These are phyloP conservation scores for Microtus agrestis DNA, from an alignment of 2,797 vertebrate genomes.

Conservation along the genomic window DNA sequence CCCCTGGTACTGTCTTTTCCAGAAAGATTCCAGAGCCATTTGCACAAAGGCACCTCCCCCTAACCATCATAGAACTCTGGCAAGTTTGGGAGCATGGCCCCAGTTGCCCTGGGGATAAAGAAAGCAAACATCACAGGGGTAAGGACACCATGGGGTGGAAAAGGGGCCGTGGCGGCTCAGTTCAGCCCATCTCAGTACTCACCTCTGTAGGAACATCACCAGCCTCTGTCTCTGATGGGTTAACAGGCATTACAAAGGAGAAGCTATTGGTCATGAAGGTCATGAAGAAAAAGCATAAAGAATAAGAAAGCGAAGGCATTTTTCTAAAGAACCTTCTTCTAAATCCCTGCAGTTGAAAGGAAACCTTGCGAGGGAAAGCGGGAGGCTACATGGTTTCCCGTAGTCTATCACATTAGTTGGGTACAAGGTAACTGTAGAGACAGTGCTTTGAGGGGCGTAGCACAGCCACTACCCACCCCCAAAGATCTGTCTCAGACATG, in stretches of 20 bases:
- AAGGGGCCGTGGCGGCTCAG: background rate
- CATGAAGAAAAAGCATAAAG: background rate
- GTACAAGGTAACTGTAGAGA: background rate
- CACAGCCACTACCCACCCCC: too few species aligned
- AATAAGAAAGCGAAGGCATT: background rate
- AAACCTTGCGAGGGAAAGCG: background rate
- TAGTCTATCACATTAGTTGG: background rate
- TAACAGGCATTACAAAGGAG: background rate
- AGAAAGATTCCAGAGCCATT: background rate
- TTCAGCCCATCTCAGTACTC: background rate
- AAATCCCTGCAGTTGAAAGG: background rate
- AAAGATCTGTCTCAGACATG: background rate
- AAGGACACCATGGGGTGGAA: background rate
- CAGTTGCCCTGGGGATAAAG: background rate
- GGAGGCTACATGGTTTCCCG: accelerated
- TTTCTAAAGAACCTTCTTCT: background rate
- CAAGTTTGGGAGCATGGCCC: background rate
- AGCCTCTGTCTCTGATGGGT: background rate
- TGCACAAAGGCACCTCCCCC: background rate
- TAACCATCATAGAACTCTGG: background rate
- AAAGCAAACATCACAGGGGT: background rate
- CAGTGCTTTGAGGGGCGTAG: background rate
- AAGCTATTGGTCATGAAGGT: background rate
- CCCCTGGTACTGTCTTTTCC: background rate
- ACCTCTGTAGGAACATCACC: background rate